A percentile compares a stretch with the other conserved stretches of the same genome.
phyloP scores from a whole-genome alignment of 2,888 invertebrate genomes.

The Phasia obesa region DNA sequence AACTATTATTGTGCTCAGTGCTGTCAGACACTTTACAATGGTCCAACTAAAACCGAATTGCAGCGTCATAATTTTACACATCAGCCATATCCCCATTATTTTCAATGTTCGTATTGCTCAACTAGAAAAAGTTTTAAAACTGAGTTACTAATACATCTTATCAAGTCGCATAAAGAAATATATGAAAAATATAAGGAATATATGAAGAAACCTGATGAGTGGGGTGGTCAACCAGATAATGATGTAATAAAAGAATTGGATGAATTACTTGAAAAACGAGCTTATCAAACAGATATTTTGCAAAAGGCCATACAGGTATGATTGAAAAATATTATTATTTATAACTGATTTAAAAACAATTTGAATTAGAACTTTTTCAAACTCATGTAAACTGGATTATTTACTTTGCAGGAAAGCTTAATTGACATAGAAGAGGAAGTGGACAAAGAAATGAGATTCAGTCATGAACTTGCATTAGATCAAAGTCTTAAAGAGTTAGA shows the following conservation, averaged over 20 bases:
- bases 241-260: slow-evolving; percentile 22
- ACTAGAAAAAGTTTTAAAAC: slow-evolving; percentile 65
- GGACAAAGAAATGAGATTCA: slow-evolving; percentile 54
- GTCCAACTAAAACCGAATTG: slow-evolving; percentile 75
- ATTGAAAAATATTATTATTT: background rate
- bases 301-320: slow-evolving; percentile 74
- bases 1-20: slow-evolving; percentile 77
- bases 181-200: slow-evolving; percentile 61
- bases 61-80: slow-evolving; percentile 79
- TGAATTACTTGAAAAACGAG: background rate
- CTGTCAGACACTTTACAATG: slow-evolving; percentile 77
- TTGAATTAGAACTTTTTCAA: background rate
- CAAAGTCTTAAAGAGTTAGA: slow-evolving; percentile 77
- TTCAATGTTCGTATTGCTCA: slow-evolving; percentile 68
- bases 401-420: slow-evolving; percentile 73
- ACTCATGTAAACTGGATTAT: background rate
- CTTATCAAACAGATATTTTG: slow-evolving; percentile 57
- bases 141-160: slow-evolving; percentile 66
- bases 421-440: slow-evolving; percentile 75
- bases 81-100: slow-evolving; percentile 75
- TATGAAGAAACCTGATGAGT: slow-evolving; percentile 66
- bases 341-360: background rate
- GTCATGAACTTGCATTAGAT: slow-evolving; percentile 75
- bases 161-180: slow-evolving; percentile 55
- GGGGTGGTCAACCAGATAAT: slow-evolving; percentile 59